Evolutionary conservation across 2,113 vertebrate species (phyloP).

Genomic region (Irena cyanogastra): DNA sequence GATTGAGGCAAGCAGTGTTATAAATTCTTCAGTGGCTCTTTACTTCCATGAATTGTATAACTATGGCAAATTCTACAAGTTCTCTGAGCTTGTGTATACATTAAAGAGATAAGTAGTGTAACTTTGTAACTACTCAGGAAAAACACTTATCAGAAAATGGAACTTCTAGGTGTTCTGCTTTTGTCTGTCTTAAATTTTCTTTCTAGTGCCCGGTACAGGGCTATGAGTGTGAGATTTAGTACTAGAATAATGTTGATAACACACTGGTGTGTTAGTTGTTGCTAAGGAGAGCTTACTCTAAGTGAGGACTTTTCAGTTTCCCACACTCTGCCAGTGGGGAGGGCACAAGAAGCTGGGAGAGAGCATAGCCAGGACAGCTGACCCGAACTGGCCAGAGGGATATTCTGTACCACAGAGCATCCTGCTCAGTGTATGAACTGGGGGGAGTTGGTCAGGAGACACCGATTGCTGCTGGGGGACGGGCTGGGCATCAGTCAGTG

Average conservation of each 20-base stretch:
- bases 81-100: neutral
- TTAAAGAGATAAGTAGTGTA: neutral
- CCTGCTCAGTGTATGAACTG: neutral
- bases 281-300: rapidly evolving
- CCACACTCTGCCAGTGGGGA: neutral
- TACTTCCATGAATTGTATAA: neutral
- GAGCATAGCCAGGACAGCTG: neutral
- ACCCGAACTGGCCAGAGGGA: neutral
- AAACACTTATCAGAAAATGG: neutral
- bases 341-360: neutral
- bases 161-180: neutral
- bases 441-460: neutral
- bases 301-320: neutral
- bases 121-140: neutral
- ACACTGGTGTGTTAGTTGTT: neutral
- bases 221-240: neutral
- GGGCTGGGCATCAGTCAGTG: neutral
- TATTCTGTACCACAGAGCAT: neutral
- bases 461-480: neutral
- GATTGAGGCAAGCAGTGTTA: neutral
- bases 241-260: neutral
- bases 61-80: neutral
- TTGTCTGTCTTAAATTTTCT: neutral
- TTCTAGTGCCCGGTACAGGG: neutral
- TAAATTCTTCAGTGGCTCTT: neutral